A percentile compares a stretch with the other conserved stretches of the same genome.
phyloP scores from a whole-genome alignment of 2,113 vertebrate species.

The Brienomyrus longianalis region DNA sequence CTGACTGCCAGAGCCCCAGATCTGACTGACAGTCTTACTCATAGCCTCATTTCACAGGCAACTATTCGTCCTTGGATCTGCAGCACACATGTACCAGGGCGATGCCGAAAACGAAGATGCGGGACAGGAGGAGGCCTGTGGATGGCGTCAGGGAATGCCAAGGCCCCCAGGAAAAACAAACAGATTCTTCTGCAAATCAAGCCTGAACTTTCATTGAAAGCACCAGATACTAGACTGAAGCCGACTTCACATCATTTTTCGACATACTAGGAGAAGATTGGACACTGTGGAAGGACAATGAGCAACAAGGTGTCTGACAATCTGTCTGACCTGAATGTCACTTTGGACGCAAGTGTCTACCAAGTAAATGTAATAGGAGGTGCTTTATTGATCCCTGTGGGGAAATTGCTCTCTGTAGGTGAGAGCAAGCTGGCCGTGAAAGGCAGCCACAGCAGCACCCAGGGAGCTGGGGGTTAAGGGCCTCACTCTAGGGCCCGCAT shows the following conservation, averaged over 20 bases:
- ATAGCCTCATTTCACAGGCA: not conserved
- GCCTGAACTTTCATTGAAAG: not conserved
- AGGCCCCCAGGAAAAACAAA: not conserved
- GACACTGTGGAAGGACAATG: not conserved
- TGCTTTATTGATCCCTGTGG: too few relatives aligned
- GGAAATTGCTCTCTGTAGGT: too few relatives aligned
- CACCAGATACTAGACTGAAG: not conserved
- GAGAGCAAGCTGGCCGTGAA: too few relatives aligned
- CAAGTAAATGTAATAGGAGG: not conserved
- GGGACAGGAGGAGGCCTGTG: not conserved
- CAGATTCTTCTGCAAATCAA: not conserved
- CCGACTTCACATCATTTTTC: not conserved
- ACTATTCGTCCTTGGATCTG: not conserved
- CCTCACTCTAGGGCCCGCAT: too few relatives aligned
- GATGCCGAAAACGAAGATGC: not conserved
- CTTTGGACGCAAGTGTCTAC: not conserved
- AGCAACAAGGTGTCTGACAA: not conserved
- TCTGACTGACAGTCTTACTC: not conserved
- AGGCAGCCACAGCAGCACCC: too few relatives aligned
- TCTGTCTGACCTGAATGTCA: not conserved
- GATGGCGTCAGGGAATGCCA: not conserved
- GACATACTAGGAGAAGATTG: not conserved
- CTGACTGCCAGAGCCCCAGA: constrained; percentile 23
- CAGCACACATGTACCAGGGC: not conserved
- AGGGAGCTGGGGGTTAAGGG: too few relatives aligned